phyloP scores from a whole-genome alignment of 1,140 invertebrate species.

The Scaptodrosophila lebanonensis region DNA sequence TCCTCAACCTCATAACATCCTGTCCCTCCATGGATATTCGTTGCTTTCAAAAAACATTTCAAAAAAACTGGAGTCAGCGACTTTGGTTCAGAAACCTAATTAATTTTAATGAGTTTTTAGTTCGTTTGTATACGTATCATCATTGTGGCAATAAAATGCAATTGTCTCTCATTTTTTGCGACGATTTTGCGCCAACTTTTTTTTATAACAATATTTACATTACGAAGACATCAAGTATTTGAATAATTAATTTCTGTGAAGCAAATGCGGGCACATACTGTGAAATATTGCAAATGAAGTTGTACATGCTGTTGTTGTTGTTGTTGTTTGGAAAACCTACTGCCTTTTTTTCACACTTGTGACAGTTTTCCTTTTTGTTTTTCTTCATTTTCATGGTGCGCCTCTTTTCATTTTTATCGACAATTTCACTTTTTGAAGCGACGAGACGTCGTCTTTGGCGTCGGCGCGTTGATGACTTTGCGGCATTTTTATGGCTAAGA shows the following conservation, averaged over 20 bases:
- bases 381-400: conserved; percentile 25
- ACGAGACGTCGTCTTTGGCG: no score
- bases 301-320: conserved; percentile 2
- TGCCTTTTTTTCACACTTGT: conserved; percentile 30
- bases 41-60: no score
- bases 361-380: conserved; percentile 54
- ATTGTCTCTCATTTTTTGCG: neutral
- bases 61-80: no score
- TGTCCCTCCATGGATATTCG: no score
- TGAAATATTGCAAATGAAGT: conserved; percentile 35
- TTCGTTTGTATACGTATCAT: no score
- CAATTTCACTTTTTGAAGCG: conserved; percentile 65
- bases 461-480: neutral
- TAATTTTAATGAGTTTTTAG: conserved; percentile 23
- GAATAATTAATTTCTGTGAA: conserved; percentile 38
- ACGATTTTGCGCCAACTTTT: no score
- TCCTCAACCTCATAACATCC: no score
- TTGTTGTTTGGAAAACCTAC: conserved; percentile 19
- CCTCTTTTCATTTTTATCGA: conserved; percentile 47
- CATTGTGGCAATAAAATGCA: conserved; percentile 40
- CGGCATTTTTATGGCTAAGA: neutral
- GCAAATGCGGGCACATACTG: conserved; percentile 27
- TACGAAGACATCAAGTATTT: conserved; percentile 28
- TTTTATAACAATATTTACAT: conserved; percentile 30
- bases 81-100: conserved; percentile 28